Evolutionary conservation across 2,797 vertebrate species (phyloP).

Genomic region (Petrocephalus sullivani): DNA sequence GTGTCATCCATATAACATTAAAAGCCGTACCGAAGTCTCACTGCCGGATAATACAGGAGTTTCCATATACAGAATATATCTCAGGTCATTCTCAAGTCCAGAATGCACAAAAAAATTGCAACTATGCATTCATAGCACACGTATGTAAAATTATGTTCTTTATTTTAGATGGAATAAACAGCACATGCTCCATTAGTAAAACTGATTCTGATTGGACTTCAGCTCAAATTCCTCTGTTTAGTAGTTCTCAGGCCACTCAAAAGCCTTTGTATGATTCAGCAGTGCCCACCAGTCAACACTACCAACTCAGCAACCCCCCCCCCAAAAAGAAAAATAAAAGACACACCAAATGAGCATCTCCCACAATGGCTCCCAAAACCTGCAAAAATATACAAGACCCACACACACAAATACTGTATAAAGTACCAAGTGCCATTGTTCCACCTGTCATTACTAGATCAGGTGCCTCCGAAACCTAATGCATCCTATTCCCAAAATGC

Average conservation of each 20-base stretch:
- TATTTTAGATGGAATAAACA: constrained; percentile 52
- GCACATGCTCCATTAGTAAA: constrained; percentile 52
- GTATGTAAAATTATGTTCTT: constrained; percentile 35
- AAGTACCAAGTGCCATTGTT: background rate
- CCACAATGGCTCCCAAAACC: constrained; percentile 35
- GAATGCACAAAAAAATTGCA: background rate
- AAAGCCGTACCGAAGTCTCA: background rate
- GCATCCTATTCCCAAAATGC: background rate
- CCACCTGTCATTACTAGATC: constrained; percentile 1
- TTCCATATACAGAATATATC: background rate
- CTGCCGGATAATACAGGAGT: background rate
- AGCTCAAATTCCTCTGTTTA: constrained; percentile 66
- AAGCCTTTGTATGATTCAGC: constrained; percentile 51
- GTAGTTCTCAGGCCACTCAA: constrained; percentile 50
- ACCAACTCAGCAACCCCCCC: constrained; percentile 22
- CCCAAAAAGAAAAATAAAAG: constrained; percentile 6
- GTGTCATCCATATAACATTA: background rate
- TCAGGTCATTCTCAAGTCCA: background rate
- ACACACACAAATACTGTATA: background rate
- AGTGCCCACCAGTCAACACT: constrained; percentile 46
- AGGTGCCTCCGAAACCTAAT: background rate
- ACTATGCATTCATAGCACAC: background rate
- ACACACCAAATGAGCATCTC: constrained; percentile 25
- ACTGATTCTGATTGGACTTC: constrained; percentile 51
- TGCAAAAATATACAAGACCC: background rate